Conservation (phyloP, 2,113 vertebrate genomes). For the Merops nubicus region DNA sequence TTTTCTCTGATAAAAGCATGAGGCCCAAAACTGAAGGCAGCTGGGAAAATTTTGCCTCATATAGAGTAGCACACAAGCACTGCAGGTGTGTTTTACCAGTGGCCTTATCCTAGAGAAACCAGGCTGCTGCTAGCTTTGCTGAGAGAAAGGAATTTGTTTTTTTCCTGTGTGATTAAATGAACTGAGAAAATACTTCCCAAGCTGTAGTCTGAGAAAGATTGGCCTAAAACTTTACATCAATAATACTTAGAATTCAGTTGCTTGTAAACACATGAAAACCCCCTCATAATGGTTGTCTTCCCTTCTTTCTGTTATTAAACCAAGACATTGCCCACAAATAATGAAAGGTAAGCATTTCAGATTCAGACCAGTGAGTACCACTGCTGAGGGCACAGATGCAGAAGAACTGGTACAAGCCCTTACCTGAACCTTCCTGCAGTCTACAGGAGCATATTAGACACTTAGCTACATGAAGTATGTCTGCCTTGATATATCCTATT, state of each 20-base stretch:
- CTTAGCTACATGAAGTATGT: accelerated
- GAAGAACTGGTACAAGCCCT: neutral
- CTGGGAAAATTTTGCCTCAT: neutral
- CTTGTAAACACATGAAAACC: neutral
- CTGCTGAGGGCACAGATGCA: accelerated
- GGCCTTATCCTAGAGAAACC: neutral
- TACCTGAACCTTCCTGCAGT: neutral
- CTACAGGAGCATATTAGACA: accelerated
- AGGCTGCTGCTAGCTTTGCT: neutral
- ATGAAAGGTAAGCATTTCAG: neutral
- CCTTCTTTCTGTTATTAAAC: neutral
- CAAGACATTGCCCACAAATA: neutral
- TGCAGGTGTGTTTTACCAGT: neutral
- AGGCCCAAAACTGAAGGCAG: neutral
- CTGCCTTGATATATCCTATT: neutral
- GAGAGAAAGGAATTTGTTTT: neutral
- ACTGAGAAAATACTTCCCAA: neutral
- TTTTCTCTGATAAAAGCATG: neutral
- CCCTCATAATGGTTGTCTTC: neutral
- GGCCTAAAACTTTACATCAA: neutral
- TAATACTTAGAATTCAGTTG: neutral
- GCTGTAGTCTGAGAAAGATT: neutral
- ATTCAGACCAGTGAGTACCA: neutral
- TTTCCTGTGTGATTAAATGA: neutral
- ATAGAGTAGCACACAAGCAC: neutral